Base-by-base conservation (phyloP, 1,140 invertebrate genomes). In the Drosophila ficusphila region DNA sequence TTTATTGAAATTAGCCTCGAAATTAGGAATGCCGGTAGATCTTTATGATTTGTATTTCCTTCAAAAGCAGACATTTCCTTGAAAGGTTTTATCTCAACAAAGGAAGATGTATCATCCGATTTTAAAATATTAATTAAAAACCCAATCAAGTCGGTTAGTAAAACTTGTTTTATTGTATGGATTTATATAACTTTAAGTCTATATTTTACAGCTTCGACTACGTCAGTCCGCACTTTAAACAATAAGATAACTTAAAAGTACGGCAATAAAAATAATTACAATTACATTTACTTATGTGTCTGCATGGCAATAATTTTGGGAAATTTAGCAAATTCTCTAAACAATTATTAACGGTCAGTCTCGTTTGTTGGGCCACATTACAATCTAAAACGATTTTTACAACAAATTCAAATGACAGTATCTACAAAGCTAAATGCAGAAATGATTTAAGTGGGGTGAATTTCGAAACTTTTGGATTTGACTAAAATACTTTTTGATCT, bases 291-390 rank as follows among this genome's bases (percentile, higher is more conserved):
- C 7, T 51, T 42, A 16, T 33, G n/a, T 27, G 16, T 46, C 57
- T 53, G 56, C 47, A 53, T 72, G 68, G 68, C 68, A 62, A 47
- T 19, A 33, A 72, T 34, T 72, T 72, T 72, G 56, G 41, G 21
- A 27, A 57, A 61, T 64, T 52, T 51, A 72, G 47, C 68, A 62
- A 33, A 71, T 47, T 48, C 29, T 34, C 31, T 72, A 60, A 18
- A 60, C 19, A 70, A 44, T 31, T 44, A 68, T 49, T 23, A 72
- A 46, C 68, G 57, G 29, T 72, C 69, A 72, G 69, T 72, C 69
- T 72, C 68, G 46, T 33, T 34, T 23, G 23, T 44, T 27, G 42
- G n/a, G 23, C 42, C 42, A 46, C 11, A 12, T 34, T 8, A 25
- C 61, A 60, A 31, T 44, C 48, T 46, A 31, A 68, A 47, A 29